Evolutionary conservation across 2,888 invertebrate species (phyloP).

Genomic region (Plagodis pulveraria): DNA sequence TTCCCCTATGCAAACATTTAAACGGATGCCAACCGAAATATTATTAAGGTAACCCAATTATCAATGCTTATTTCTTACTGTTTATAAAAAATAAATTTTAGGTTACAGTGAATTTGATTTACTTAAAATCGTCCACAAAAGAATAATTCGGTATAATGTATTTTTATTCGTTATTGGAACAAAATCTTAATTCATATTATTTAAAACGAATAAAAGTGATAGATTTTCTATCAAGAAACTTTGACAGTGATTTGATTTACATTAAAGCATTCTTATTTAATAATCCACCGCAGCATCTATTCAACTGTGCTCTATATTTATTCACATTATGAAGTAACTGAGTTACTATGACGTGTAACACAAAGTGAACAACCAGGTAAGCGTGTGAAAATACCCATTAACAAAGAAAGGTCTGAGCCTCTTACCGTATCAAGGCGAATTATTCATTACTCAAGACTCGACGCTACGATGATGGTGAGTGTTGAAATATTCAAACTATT

Average conservation of each 20-base stretch:
- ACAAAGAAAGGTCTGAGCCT: constrained; percentile 39
- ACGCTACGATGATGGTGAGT: constrained; percentile 26
- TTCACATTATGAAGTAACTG: background rate
- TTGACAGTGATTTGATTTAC: too few relatives aligned
- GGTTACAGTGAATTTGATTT: too few relatives aligned
- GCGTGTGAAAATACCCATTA: constrained; percentile 30
- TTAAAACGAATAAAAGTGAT: too few relatives aligned
- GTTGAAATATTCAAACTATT: constrained; percentile 45
- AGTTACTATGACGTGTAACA: background rate
- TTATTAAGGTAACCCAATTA: constrained; percentile 6
- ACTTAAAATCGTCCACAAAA: too few relatives aligned
- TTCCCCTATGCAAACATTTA: constrained; percentile 35
- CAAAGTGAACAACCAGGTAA: constrained; percentile 18
- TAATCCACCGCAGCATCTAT: too few relatives aligned
- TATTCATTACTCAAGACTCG: constrained; percentile 42
- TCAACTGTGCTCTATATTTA: too few relatives aligned
- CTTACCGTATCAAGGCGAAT: constrained; percentile 40
- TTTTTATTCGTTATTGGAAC: too few relatives aligned
- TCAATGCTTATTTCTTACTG: background rate
- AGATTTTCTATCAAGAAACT: too few relatives aligned
- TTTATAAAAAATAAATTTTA: background rate
- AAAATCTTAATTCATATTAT: too few relatives aligned
- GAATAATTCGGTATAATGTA: too few relatives aligned
- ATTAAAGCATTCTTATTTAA: too few relatives aligned
- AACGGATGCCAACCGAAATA: constrained; percentile 29